A percentile compares a stretch with the other conserved stretches of the same genome.
Evolutionary conservation across 2,113 vertebrate species (phyloP).

Genomic region (Ibidorhyncha struthersii): DNA sequence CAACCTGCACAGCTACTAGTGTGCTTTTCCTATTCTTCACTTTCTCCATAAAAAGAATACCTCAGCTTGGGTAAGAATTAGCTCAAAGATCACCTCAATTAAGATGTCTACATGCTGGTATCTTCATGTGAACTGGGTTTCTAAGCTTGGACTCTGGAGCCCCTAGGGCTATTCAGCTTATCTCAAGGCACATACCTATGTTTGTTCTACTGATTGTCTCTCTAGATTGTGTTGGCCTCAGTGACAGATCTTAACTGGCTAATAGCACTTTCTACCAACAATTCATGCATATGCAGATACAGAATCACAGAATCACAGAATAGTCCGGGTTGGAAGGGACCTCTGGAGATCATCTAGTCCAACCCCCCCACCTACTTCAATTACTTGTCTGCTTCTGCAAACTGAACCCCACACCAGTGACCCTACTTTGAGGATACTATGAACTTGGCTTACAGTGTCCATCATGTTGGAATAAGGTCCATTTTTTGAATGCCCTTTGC

Average conservation of each 20-base stretch:
- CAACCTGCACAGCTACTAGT: not conserved
- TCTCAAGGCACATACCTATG: not conserved
- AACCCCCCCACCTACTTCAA: no score
- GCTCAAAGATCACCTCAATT: not conserved
- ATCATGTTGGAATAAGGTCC: not conserved
- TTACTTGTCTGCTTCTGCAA: not conserved
- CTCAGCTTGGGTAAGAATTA: not conserved
- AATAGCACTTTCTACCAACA: not conserved
- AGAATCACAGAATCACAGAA: no score
- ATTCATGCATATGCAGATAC: not conserved
- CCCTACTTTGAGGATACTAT: not conserved
- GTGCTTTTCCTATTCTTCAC: not conserved
- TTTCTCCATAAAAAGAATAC: not conserved
- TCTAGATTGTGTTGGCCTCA: not conserved
- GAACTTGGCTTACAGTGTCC: not conserved
- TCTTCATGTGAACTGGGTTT: not conserved
- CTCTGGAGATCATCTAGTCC: no score
- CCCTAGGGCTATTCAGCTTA: not conserved
- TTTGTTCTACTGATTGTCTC: not conserved
- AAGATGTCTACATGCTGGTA: not conserved
- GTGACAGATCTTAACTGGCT: not conserved
- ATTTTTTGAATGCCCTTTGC: not conserved
- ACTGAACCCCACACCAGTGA: not conserved
- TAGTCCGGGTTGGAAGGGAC: no score
- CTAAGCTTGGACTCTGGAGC: not conserved